phyloP scores from a whole-genome alignment of 2,888 invertebrate species.

The Dorcus parallelipipedus region DNA sequence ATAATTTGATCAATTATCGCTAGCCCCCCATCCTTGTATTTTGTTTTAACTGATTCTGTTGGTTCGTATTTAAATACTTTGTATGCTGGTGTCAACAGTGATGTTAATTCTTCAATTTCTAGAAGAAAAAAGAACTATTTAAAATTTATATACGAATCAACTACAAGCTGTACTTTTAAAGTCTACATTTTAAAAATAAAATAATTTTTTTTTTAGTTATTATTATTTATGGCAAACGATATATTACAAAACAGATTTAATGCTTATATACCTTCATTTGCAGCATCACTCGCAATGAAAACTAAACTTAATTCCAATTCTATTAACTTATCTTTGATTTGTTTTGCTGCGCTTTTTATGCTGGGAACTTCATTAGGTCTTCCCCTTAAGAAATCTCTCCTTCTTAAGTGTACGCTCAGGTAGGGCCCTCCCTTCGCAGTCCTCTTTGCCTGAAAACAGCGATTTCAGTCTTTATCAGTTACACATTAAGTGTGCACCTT shows the following conservation, averaged over 20 bases:
- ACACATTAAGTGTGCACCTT: constrained; percentile 43
- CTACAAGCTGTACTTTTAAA: no score
- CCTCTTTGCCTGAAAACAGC: constrained; percentile 46
- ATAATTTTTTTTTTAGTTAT: no score
- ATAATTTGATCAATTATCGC: constrained; percentile 96
- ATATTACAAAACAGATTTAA: constrained; percentile 13
- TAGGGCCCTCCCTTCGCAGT: constrained; percentile 67
- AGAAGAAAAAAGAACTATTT: constrained; percentile 17
- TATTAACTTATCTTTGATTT: constrained; percentile 62
- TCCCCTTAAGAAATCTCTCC: constrained; percentile 81
- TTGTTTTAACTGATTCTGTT: constrained; percentile 48
- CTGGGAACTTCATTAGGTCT: constrained; percentile 74
- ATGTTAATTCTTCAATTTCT: constrained; percentile 54
- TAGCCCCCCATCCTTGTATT: constrained; percentile 76
- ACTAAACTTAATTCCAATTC: constrained; percentile 58
- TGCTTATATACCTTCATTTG: constrained; percentile 49
- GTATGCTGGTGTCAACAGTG: constrained; percentile 43
- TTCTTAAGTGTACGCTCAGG: constrained; percentile 79
- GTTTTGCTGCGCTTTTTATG: constrained; percentile 70
- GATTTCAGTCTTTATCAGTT: neutral
- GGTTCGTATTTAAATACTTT: constrained; percentile 49
- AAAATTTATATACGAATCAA: neutral
- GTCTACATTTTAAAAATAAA: no score
- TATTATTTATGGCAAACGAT: no score
- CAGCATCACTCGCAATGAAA: constrained; percentile 85